Conservation (phyloP, 2,888 invertebrate genomes). For the Fabriciana adippe region DNA sequence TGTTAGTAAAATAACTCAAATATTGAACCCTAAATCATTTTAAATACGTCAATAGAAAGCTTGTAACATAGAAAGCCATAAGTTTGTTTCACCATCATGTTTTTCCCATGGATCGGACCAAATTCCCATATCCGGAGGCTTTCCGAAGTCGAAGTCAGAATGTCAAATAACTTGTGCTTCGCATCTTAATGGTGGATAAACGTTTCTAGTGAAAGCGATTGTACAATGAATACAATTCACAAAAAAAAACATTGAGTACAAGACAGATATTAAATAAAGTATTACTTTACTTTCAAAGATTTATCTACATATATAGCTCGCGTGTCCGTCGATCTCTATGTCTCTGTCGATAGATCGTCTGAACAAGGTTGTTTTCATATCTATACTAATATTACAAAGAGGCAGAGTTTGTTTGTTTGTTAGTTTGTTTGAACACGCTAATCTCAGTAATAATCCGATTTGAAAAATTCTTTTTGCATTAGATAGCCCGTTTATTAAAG, state of each 20-base stretch:
- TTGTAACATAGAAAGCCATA: conserved; percentile 20
- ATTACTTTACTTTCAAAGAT: no score
- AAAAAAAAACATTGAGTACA: neutral
- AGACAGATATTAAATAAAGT: no score
- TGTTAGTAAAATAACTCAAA: neutral
- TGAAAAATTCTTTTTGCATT: no score
- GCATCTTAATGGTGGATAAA: conserved; percentile 20
- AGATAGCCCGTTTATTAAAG: no score
- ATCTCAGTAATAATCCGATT: no score
- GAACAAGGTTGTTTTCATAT: no score
- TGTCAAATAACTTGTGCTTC: conserved; percentile 23
- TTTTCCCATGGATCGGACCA: conserved; percentile 30
- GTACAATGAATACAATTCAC: neutral
- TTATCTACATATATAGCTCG: no score
- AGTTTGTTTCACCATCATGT: conserved; percentile 30
- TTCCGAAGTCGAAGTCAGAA: conserved; percentile 22
- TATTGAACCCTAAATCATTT: neutral
- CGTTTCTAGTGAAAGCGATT: conserved; percentile 29
- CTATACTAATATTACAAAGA: no score
- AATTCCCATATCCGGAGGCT: conserved; percentile 37
- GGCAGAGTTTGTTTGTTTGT: no score
- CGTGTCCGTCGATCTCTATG: no score
- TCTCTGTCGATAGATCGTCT: no score
- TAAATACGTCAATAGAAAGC: conserved; percentile 18
- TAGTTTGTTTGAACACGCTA: no score